Conservation (phyloP, 2,888 invertebrate genomes). For the Chrysomela aeneicollis region DNA sequence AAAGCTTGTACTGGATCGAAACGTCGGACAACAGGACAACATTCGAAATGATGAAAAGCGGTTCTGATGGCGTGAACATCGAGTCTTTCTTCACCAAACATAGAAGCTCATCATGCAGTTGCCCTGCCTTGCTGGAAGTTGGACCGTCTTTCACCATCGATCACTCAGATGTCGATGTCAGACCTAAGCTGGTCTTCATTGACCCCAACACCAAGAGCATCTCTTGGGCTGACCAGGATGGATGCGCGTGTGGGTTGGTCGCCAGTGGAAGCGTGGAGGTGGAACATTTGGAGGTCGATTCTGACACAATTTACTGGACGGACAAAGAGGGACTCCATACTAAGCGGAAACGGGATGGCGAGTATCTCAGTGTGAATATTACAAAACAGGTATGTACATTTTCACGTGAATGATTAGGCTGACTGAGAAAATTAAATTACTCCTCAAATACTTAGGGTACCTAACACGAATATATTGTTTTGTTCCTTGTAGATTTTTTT, state of each 20-base stretch:
- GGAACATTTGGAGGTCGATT: slow-evolving; percentile 74
- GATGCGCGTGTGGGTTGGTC: slow-evolving; percentile 71
- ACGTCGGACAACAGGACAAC: slow-evolving; percentile 64
- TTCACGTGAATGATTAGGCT: too few species aligned
- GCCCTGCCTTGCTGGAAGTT: slow-evolving; percentile 70
- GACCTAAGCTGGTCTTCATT: slow-evolving; percentile 70
- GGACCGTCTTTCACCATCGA: slow-evolving; percentile 74
- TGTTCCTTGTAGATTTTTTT: too few species aligned
- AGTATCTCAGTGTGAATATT: slow-evolving; percentile 44
- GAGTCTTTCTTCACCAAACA: slow-evolving; percentile 65
- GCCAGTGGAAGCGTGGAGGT: slow-evolving; percentile 55
- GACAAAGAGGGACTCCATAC: slow-evolving; percentile 72
- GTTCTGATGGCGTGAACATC: slow-evolving; percentile 66
- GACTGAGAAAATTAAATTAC: too few species aligned
- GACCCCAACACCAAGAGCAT: slow-evolving; percentile 70
- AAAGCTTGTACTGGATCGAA: slow-evolving; percentile 81
- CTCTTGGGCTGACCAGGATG: slow-evolving; percentile 70
- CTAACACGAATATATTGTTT: too few species aligned
- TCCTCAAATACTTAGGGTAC: too few species aligned
- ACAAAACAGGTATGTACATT: slow-evolving; percentile 56
- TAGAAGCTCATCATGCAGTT: slow-evolving; percentile 65
- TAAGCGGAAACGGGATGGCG: slow-evolving; percentile 62
- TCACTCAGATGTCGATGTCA: slow-evolving; percentile 65
- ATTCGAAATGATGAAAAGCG: slow-evolving; percentile 71
- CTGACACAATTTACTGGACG: slow-evolving; percentile 78